Evolutionary conservation across 37 sponge, comb jelly and placozoan genomes (phyloP).

Genomic region (Aphrocallistes beatrix): DNA sequence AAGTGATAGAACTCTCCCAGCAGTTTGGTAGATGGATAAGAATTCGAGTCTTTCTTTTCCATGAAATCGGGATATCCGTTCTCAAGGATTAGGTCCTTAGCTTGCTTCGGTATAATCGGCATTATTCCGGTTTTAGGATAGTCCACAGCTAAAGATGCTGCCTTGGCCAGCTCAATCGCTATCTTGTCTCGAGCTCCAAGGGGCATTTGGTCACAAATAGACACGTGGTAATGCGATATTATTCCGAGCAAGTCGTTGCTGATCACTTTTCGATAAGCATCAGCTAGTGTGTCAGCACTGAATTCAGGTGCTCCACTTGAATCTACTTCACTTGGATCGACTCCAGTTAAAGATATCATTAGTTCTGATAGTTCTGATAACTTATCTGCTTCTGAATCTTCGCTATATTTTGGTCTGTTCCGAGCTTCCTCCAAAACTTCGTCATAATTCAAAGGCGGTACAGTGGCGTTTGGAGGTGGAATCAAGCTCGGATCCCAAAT

Average conservation of each 20-base stretch:
- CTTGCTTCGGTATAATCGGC: neutral
- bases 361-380: neutral
- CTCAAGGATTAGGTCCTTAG: neutral
- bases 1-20: neutral
- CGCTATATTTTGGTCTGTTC: neutral
- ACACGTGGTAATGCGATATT: neutral
- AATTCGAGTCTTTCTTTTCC: neutral
- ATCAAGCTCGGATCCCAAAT: neutral
- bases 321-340: neutral
- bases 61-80: constrained; percentile 1
- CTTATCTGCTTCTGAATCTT: neutral
- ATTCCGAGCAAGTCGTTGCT: neutral
- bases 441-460: neutral
- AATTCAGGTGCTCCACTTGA: neutral
- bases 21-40: neutral
- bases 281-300: neutral
- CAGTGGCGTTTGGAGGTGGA: neutral
- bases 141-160: neutral
- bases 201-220: neutral
- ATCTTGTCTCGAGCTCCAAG: neutral
- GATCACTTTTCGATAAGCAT: neutral
- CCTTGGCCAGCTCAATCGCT: neutral
- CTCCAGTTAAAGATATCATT: neutral
- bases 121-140: neutral
- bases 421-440: neutral